Base-by-base conservation (phyloP, 2,113 vertebrate genomes). In the Oncorhynchus mykiss region DNA sequence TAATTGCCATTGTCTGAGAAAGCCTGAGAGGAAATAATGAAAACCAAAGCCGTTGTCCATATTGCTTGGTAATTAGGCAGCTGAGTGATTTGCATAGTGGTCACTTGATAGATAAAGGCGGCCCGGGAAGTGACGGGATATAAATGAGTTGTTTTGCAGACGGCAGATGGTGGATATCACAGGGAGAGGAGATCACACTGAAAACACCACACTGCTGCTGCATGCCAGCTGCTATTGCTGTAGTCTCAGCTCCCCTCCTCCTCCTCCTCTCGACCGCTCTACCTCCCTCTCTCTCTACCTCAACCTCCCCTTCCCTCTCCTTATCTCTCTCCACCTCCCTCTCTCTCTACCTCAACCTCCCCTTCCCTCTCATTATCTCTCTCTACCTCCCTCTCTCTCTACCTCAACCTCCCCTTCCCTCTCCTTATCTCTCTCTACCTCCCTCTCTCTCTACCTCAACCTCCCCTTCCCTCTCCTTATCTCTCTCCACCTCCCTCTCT, bases 71-170 rank as follows among this genome's bases (percentile, higher is more conserved):
- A 93, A 94, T 94, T 92, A 92, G 91, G 88, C 82, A 72, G 87
- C 88, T 89, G 85, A 86, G 86, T 87, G 88, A 94, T 93, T 93
- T 93, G 92, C 93, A 94, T 93, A 93, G 89, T 93, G 93, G 93
- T 91, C 92, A 94, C 91, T 94, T 95, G 93, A 95, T 93, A 93
- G 93, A 94, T 94, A 94, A 93, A 94, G 88, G 91, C 91, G 84
- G 88, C 88, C 77, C 85, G 88, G 80, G 77, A 92, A 91, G 90
- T 94, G 93, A 94, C 92, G 93, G 93, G 90, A 91, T 91, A 93
- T 95, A 94, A 94, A 94, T 93, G 92, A 88, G 90, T 95, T 96
- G 93, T 94, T 96, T 95, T 96, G 93, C 94, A 96, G 92, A 95
- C 87, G 94, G 93, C 96, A 98, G 96, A 97, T 96, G 96, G 97